Conservation (phyloP, 2,113 vertebrate species). For the Poeciliopsis turrubarensis region DNA sequence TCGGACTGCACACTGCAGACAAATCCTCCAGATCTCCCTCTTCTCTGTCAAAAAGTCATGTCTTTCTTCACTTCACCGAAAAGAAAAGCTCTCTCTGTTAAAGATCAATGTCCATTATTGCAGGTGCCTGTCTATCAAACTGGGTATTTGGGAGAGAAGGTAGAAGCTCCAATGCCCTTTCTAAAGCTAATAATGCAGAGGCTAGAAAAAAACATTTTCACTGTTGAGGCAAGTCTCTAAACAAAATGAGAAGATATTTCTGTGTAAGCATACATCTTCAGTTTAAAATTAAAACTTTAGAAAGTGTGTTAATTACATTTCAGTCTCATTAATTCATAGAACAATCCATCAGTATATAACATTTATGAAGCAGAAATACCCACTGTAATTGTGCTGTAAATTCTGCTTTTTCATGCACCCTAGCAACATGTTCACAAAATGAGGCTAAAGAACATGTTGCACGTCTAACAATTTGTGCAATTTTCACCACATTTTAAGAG, state of each 20-base stretch:
- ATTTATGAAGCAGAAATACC: too few relatives aligned
- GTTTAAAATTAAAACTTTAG: neutral
- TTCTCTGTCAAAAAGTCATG: slow-evolving; percentile 29
- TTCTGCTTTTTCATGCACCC: too few relatives aligned
- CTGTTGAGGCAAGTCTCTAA: slow-evolving; percentile 11
- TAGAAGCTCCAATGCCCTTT: slow-evolving; percentile 45
- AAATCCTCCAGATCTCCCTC: slow-evolving; percentile 12
- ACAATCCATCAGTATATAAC: neutral
- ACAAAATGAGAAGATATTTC: neutral
- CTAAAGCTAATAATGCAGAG: slow-evolving; percentile 50
- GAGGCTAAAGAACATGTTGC: too few relatives aligned
- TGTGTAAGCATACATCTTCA: neutral
- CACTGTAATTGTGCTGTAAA: too few relatives aligned
- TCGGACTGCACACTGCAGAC: slow-evolving; percentile 19
- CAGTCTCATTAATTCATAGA: neutral
- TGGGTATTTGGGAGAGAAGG: slow-evolving; percentile 63
- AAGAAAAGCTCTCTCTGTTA: slow-evolving; percentile 49
- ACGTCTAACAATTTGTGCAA: too few relatives aligned
- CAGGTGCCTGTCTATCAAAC: slow-evolving; percentile 58
- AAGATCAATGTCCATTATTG: slow-evolving; percentile 77
- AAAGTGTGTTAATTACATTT: neutral
- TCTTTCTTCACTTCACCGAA: slow-evolving; percentile 26
- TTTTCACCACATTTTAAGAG: too few relatives aligned
- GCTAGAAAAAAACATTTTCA: slow-evolving; percentile 46
- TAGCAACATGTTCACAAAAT: too few relatives aligned